Percentiles rank a stretch among this genome's conserved stretches.
phyloP scores from a whole-genome alignment of 2,113 vertebrate species.

The Neotoma lepida region DNA sequence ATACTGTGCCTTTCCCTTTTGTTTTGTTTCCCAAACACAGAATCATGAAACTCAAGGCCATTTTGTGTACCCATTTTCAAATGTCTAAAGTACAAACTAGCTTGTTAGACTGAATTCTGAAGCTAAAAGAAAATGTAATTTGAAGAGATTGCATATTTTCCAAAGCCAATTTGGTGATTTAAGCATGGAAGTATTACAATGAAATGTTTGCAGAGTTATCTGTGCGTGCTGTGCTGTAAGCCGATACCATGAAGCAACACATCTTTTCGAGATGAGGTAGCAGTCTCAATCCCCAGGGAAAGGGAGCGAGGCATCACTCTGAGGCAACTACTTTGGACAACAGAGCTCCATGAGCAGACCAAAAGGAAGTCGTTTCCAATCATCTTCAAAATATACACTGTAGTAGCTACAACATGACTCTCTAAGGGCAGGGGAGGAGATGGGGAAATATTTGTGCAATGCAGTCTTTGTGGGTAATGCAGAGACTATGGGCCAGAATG shows the following conservation, averaged over 20 bases:
- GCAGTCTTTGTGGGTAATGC: constrained; percentile 73
- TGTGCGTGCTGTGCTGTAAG: constrained; percentile 72
- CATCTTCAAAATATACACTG: constrained; percentile 68
- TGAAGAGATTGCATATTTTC: constrained; percentile 75
- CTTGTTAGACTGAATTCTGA: constrained; percentile 56
- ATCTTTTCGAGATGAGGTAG: constrained; percentile 87
- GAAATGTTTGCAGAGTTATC: constrained; percentile 83
- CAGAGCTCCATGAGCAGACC: constrained; percentile 60
- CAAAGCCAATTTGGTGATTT: constrained; percentile 79
- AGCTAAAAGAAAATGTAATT: constrained; percentile 75
- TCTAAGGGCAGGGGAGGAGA: constrained; percentile 71
- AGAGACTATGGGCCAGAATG: constrained; percentile 74
- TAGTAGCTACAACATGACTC: constrained; percentile 68
- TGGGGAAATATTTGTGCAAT: constrained; percentile 68
- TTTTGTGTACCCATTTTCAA: constrained; percentile 48
- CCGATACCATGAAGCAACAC: constrained; percentile 80
- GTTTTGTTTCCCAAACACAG: background rate
- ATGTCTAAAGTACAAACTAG: constrained; percentile 53
- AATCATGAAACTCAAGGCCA: constrained; percentile 22
- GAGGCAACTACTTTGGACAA: constrained; percentile 77
- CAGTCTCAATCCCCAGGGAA: constrained; percentile 72
- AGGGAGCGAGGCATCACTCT: constrained; percentile 78
- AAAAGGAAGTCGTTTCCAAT: constrained; percentile 65
- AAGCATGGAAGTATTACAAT: constrained; percentile 81
- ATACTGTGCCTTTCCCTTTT: background rate